Evolutionary conservation across 2,888 invertebrate species (phyloP).

Genomic region (Noctua janthina): DNA sequence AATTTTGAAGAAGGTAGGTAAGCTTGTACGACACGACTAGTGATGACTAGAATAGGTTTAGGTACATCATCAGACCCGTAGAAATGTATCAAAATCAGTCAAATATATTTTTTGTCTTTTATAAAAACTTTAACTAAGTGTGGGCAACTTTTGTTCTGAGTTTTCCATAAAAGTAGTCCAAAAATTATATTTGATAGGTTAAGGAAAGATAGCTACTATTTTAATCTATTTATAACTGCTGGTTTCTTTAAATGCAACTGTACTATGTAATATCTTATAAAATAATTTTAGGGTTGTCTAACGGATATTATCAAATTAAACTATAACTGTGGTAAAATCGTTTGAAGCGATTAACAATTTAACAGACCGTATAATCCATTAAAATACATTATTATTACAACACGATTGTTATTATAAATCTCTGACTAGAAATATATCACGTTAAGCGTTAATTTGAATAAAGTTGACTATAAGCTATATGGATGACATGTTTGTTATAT

Average conservation of each 20-base stretch:
- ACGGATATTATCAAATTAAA: conserved; percentile 24
- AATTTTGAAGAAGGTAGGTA: conserved; percentile 19
- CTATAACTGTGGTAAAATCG: conserved; percentile 10
- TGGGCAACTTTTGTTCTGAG: background rate
- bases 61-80: conserved; percentile 36
- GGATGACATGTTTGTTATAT: conserved; percentile 59
- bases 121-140: conserved; percentile 19
- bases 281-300: background rate
- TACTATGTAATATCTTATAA: background rate
- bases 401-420: conserved; percentile 35
- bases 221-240: background rate
- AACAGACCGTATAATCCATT: conserved; percentile 26
- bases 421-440: conserved; percentile 57
- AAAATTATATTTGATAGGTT: conserved; percentile 1
- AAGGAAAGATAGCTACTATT: background rate
- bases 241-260: background rate
- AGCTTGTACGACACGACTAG: conserved; percentile 45
- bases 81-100: conserved; percentile 65
- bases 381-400: conserved; percentile 41
- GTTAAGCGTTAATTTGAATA: conserved; percentile 67
- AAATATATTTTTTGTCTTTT: conserved; percentile 44
- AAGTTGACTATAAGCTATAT: conserved; percentile 61
- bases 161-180: background rate
- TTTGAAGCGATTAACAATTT: conserved; percentile 31
- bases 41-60: conserved; percentile 50